phyloP scores from a whole-genome alignment of 2,797 vertebrate species.

The Acrocephalus scirpaceus region DNA sequence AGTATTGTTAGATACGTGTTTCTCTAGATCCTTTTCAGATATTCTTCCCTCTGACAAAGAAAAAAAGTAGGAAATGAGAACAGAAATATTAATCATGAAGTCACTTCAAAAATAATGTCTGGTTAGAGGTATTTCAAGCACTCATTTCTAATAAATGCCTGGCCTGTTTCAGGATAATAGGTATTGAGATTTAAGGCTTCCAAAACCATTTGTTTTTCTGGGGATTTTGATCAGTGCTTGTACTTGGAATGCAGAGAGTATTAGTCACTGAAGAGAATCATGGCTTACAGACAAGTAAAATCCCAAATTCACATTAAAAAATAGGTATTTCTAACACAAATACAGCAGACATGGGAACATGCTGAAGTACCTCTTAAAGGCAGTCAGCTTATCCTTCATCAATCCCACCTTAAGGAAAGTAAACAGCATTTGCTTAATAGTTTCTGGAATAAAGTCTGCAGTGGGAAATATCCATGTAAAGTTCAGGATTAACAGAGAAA shows the following conservation, averaged over 20 bases:
- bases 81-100: neutral
- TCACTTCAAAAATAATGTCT: neutral
- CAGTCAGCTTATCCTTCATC: neutral
- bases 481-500: neutral
- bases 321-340: neutral
- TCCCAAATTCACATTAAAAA: neutral
- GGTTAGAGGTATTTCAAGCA: neutral
- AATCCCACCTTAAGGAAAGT: slow-evolving; percentile 4
- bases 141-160: neutral
- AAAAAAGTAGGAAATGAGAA: slow-evolving; percentile 23
- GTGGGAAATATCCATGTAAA: neutral
- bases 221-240: neutral
- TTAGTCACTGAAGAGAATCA: neutral
- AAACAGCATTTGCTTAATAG: neutral
- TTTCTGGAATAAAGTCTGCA: neutral
- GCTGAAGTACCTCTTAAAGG: neutral
- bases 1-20: slow-evolving; percentile 79
- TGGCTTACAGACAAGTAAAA: neutral
- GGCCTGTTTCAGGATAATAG: neutral
- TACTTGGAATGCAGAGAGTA: neutral
- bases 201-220: neutral
- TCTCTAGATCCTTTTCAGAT: slow-evolving; percentile 80
- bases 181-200: neutral
- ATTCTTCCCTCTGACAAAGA: slow-evolving; percentile 86
- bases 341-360: neutral